Base-by-base conservation (phyloP, 2,888 invertebrate species). In the Parelbella ahira region DNA sequence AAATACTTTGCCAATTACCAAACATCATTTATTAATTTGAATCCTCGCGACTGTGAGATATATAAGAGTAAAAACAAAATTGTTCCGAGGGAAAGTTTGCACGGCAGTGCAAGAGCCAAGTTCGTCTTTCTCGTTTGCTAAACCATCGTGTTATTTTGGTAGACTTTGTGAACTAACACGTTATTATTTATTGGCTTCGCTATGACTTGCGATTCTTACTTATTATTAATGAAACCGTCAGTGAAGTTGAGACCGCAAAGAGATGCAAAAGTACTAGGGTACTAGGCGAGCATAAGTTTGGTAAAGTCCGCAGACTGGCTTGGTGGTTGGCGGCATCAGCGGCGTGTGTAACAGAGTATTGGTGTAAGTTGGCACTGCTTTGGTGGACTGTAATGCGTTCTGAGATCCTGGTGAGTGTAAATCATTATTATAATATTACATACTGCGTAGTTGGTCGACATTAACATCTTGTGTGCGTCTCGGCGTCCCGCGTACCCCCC, bases 311-410 rank as follows among this genome's bases (percentile, higher is more conserved):
- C 81, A 80, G 78, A 71, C 65, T 74, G 63, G 82, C 86, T 87
- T 87, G 86, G 83, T 84, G 82, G 70, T 73, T 72, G 80, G 76
- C 72, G 70, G 73, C 75, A 68, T 56, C 77, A 65, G 61, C 83
- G 78, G 57, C 75, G 81, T 81, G 81, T 79, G 78, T 83, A 83
- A 83, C 79, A 49, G 49, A 70, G 73, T 75, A 72, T 73, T 73
- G 84, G 84, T 83, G 80, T 86, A 83, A 83, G 80, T 82, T 72
- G 70, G 83, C 86, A 87, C 86, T 83, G 86, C 86, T 87, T 87
- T 84, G 86, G 86, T 87, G 84, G 76, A 82, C 79, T 82, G 84
- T 81, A 82, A 80, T 84, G 74, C 83, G 80, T 81, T 74, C 77
- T 73, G 74, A 74, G 65, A 74, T 60, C 74, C 72, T 70, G 86